Base-by-base conservation (phyloP, 2,888 invertebrate species). In the Oscheius sp. region DNA sequence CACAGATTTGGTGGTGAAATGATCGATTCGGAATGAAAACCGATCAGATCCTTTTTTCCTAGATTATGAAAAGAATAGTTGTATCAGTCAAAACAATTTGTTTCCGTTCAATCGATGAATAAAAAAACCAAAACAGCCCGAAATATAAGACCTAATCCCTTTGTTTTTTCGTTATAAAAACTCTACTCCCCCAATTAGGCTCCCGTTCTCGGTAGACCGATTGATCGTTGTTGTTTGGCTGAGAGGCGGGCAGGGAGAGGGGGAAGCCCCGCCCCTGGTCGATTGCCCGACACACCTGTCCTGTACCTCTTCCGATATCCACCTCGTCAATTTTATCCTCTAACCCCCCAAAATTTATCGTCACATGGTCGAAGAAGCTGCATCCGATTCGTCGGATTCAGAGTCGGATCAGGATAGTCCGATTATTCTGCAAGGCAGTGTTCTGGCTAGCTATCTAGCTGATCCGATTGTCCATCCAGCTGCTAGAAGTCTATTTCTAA, bases 391-490 rank as follows among this genome's bases (percentile, higher is more conserved):
- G 26, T 59, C 59, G n/a, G 41, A 38, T 5, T 41, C 17, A 24
- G 41, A 14, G n/a, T 22, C 22, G 5, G 59, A 59, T 26, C 17
- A 9, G 26, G 59, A 57, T 4, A 33, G 45, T 44, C 54, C 41
- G 12, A 56, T 63, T 26, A 54, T 72, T 6, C 67, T 77, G 17
- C 76, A 67, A n/a, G 78, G 77, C 20, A 72, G 72, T 4, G 73
- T 78, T 1, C 47, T 80, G 17, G 64, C 72, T 24, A 30, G 68
- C 14, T 78, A 77, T 51, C 64, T 78, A 2, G 14, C 74, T 8
- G 77, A 77, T 51, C 78, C 77, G 5, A 33, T 80, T 4, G 74
- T 68, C 20, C 77, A 74, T 51, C 75, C 78, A 22, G 67, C 80
- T 17, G 71, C 75, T 8, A 67, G 61, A 36, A n/a, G 38, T 2